Base-by-base conservation (phyloP, 2,888 invertebrate genomes). In the Amblyteles armatorius region DNA sequence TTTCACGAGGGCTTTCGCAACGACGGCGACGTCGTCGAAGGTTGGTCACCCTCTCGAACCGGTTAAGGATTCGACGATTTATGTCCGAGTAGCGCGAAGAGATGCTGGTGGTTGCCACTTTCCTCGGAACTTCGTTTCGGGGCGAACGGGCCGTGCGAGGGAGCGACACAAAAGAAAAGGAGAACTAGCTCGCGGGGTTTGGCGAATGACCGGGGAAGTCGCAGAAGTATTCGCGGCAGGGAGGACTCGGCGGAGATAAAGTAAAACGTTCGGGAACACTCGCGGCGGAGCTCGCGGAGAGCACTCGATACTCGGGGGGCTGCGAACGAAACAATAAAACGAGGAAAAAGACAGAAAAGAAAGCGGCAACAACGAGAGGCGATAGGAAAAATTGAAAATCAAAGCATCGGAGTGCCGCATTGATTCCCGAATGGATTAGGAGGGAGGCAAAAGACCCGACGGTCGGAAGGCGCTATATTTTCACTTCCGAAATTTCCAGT, bases 51-150 rank as follows among this genome's bases (percentile, higher is more conserved):
- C 83, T 84, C 87, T 86, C 87, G 87, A 88, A 90, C 91, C 91
- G 91, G 91, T 92, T 91, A 89, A 89, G 90, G 89, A 91, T 91
- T 90, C 88, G 88, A 89, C 89, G 90, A 91, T 91, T 91, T 91
- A 91, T 84, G 80, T 84, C 76, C 80, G 69, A 77, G 79, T 82
- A 72, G 77, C 72, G 77, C 78, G 77, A 78, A 72, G 78, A 65
- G 72, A 68, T 65, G 29, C 78, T 78, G 67, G 40, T 60, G 74
- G 74, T 81, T 68, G 57, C 74, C 80, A 60, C 74, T 63, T 74
- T 48, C 67, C 73, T 82, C 74, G 81, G 79, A 76, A 77, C 81
- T 84, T 81, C 84, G 69, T 73, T 81, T 69, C 78, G 65, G 48
- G 55, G 50, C 67, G 82, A 57, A 48, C 77, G 77, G 63, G 26